Percentiles rank a stretch among this genome's conserved stretches.
Conservation (phyloP, 2,797 vertebrate species). For the Arnoldichthys spilopterus region DNA sequence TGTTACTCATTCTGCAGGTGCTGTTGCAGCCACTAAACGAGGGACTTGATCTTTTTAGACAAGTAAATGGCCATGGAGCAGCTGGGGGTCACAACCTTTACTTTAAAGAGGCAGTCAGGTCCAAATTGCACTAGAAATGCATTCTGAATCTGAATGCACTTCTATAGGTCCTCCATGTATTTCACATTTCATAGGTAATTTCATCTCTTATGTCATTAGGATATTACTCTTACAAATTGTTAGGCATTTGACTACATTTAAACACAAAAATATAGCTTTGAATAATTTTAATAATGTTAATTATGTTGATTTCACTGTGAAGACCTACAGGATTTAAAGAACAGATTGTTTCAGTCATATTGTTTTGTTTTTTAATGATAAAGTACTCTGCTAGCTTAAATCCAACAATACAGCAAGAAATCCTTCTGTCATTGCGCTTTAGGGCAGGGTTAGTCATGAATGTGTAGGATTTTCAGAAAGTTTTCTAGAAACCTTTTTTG, state of each 20-base stretch:
- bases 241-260: not conserved
- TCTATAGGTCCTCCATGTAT: conserved; percentile 16
- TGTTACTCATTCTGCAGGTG: conserved; percentile 17
- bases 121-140: conserved; percentile 43
- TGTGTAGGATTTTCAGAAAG: no score
- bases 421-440: no score
- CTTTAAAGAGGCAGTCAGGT: conserved; percentile 35
- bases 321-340: no score
- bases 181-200: conserved; percentile 8
- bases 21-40: conserved; percentile 38
- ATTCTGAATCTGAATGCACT: conserved; percentile 41
- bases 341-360: no score
- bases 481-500: no score
- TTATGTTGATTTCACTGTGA: no score
- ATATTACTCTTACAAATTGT: not conserved
- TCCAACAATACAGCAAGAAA: no score
- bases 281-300: no score
- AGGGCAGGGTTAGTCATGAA: no score
- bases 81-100: conserved; percentile 25
- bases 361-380: no score
- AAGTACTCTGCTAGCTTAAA: no score
- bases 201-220: conserved; percentile 17
- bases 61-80: conserved; percentile 37
- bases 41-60: conserved; percentile 48
- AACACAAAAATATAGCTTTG: no score